phyloP scores from a whole-genome alignment of 1,140 invertebrate species.

The Dendrolimus kikuchii region DNA sequence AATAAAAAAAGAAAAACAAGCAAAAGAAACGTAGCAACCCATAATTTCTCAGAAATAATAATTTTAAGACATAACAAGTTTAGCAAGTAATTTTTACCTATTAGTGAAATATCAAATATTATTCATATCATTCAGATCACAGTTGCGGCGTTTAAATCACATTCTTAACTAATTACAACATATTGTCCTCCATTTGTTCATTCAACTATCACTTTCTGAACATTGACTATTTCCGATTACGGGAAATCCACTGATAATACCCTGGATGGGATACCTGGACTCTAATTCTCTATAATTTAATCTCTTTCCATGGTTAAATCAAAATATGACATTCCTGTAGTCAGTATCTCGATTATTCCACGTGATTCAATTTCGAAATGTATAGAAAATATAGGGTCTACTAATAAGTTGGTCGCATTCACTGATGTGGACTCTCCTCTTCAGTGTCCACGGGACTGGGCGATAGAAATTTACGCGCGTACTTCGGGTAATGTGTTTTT shows the following conservation, averaged over 20 bases:
- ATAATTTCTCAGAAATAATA: slow-evolving; percentile 30
- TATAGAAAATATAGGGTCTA: too few relatives aligned
- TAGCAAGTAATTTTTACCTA: slow-evolving; percentile 61
- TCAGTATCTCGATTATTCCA: too few relatives aligned
- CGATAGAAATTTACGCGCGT: slow-evolving; percentile 88
- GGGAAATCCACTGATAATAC: not conserved
- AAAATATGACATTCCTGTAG: too few relatives aligned
- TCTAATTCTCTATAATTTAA: too few relatives aligned
- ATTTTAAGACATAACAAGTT: slow-evolving; percentile 44
- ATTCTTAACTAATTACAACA: slow-evolving; percentile 69
- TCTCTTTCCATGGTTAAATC: too few relatives aligned
- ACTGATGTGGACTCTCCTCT: slow-evolving; percentile 84
- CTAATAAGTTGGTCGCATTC: slow-evolving; percentile 33
- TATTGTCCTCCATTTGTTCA: slow-evolving; percentile 64
- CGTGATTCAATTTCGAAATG: too few relatives aligned
- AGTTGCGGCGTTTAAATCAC: slow-evolving; percentile 73
- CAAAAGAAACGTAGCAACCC: slow-evolving; percentile 33
- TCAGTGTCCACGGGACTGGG: slow-evolving; percentile 87
- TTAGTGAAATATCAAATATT: slow-evolving; percentile 73
- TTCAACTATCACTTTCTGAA: slow-evolving; percentile 40
- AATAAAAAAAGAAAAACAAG: slow-evolving; percentile 39
- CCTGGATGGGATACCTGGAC: too few relatives aligned
- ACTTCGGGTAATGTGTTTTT: slow-evolving; percentile 93
- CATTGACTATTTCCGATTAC: slow-evolving; percentile 47
- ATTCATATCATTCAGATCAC: slow-evolving; percentile 74